Evolutionary conservation across 2,888 invertebrate species (phyloP).

Genomic region (Nephrotoma appendiculata): DNA sequence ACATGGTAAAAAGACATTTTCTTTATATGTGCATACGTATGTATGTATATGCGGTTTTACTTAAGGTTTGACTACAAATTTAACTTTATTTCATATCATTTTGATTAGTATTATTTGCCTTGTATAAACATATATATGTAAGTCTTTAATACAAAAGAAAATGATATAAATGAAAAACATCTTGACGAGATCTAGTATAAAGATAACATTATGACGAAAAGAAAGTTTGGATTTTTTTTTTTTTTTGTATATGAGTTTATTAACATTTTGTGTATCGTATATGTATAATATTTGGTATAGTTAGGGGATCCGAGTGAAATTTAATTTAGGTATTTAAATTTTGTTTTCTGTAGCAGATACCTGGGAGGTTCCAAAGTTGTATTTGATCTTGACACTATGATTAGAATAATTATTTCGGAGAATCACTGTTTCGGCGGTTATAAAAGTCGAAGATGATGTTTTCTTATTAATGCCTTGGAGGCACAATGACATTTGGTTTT

Average conservation of each 20-base stretch:
- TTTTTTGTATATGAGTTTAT: background rate
- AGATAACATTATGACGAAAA: background rate
- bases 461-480: too few species aligned
- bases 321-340: background rate
- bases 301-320: background rate
- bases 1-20: background rate
- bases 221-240: background rate
- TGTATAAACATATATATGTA: background rate
- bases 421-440: background rate
- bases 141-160: background rate
- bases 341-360: background rate
- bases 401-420: background rate
- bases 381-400: background rate
- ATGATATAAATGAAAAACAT: background rate
- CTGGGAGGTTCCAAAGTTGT: background rate
- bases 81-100: background rate
- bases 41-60: background rate
- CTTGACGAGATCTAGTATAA: background rate
- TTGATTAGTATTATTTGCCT: background rate
- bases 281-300: background rate
- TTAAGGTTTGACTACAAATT: background rate
- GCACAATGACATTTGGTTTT: too few species aligned
- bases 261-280: background rate
- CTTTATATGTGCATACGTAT: background rate
- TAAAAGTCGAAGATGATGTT: too few species aligned